Evolutionary conservation across 2,113 vertebrate genomes (phyloP).

Genomic region (Aythya baeri): DNA sequence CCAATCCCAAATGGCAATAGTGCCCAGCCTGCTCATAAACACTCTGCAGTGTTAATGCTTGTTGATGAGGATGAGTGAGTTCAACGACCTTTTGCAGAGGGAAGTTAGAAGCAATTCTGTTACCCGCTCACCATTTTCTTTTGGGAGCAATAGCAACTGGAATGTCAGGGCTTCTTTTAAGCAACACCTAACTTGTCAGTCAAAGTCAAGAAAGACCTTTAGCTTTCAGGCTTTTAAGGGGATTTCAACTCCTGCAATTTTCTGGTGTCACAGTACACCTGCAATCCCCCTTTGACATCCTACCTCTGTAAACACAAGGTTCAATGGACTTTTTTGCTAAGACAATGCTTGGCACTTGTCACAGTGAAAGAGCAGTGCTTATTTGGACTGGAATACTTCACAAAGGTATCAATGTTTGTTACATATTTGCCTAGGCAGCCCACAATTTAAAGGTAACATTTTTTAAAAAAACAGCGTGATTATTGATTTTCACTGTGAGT

Average conservation of each 20-base stretch:
- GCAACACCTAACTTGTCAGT: neutral
- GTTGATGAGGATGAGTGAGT: neutral
- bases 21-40: fast-evolving
- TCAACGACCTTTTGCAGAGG: neutral
- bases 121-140: neutral
- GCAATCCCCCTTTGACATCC: neutral
- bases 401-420: neutral
- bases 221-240: neutral
- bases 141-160: neutral
- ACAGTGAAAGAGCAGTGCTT: neutral
- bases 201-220: neutral
- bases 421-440: neutral
- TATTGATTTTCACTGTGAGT: neutral
- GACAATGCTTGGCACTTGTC: neutral
- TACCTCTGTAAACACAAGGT: neutral
- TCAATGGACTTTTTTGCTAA: neutral
- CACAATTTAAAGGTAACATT: fast-evolving
- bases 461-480: neutral
- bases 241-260: neutral
- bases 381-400: neutral
- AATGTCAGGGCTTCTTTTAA: neutral
- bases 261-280: neutral
- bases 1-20: neutral
- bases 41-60: neutral
- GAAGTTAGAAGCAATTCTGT: neutral